Base-by-base conservation (phyloP, 2,888 invertebrate species). In the Xestobium rufovillosum region DNA sequence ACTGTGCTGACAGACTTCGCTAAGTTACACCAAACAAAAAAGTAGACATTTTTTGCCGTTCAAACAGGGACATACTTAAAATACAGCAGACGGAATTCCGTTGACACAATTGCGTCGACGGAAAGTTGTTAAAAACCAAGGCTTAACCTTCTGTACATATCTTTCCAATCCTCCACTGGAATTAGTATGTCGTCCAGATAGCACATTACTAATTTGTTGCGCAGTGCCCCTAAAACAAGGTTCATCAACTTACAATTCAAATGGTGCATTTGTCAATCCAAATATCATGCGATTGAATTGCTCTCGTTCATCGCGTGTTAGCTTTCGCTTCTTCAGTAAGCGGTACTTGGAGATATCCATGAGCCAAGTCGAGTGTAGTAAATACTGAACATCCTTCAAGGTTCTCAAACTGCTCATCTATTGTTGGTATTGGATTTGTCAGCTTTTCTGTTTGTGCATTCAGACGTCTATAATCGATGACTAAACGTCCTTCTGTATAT, bases 111-210 rank as follows among this genome's bases (percentile, higher is more conserved):
- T n/a, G n/a, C n/a, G n/a, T n/a, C n/a, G n/a, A n/a, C n/a, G n/a
- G n/a, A n/a, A n/a, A n/a, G n/a, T n/a, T n/a, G n/a, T n/a, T n/a
- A n/a, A n/a, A n/a, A n/a, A n/a, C n/a, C n/a, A n/a, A n/a, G n/a
- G n/a, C 50, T 46, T 13, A 59, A 23, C 10, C 48, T 17, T 4
- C 37, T 15, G 3, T 59, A 19, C 11, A 45, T 42, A 25, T 54
- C 48, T 9, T 42, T 17, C 26, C 34, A 40, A 23, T 30, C 27
- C 30, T 31, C 38, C 2, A 37, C 44, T 8, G 43, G 43, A 13
- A 48, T 28, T 29, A 46, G 14, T n/a, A 44, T 25, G n/a, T n/a
- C n/a, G n/a, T n/a, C n/a, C n/a, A n/a, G n/a, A n/a, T n/a, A n/a
- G n/a, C n/a, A n/a, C n/a, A 25, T 46, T 46, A 19, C 43, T 11